Evolutionary conservation across 2,888 invertebrate species (phyloP).

Genomic region (Trachelus iudaicus): DNA sequence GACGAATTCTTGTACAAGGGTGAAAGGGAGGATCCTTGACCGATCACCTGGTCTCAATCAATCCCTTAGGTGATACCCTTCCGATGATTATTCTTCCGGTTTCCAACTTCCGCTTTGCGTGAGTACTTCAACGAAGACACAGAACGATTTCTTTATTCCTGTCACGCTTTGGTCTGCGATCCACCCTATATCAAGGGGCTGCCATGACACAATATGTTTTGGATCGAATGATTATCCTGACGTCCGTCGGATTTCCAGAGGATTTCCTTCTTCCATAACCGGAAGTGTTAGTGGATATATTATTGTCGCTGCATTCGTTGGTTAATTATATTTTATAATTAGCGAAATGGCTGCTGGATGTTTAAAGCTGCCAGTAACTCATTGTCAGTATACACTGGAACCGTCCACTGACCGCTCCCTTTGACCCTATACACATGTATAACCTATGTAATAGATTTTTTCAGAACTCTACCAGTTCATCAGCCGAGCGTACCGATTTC

Average conservation of each 20-base stretch:
- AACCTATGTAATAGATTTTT: background rate
- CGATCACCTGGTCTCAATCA: constrained; percentile 44
- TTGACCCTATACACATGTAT: background rate
- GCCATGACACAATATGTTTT: background rate
- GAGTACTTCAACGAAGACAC: background rate
- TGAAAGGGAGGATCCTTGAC: background rate
- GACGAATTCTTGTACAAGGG: background rate
- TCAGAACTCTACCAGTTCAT: background rate
- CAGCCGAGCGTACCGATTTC: background rate
- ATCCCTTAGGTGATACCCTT: background rate
- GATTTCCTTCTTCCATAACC: background rate
- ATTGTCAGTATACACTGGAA: constrained; percentile 11
- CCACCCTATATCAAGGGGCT: background rate
- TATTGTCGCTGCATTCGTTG: constrained; percentile 14
- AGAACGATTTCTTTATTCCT: background rate
- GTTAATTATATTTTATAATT: constrained; percentile 40
- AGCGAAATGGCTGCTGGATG: constrained; percentile 38
- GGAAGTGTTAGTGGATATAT: background rate
- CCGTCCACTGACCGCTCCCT: background rate
- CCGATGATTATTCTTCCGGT: background rate
- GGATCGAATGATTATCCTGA: background rate
- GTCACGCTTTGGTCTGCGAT: background rate
- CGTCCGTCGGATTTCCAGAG: background rate
- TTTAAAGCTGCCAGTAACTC: constrained; percentile 32
- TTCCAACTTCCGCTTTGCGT: background rate